These are phyloP conservation scores for Xenopus petersii DNA, from an alignment of 2,797 vertebrate genomes.

Conservation along the genomic window DNA sequence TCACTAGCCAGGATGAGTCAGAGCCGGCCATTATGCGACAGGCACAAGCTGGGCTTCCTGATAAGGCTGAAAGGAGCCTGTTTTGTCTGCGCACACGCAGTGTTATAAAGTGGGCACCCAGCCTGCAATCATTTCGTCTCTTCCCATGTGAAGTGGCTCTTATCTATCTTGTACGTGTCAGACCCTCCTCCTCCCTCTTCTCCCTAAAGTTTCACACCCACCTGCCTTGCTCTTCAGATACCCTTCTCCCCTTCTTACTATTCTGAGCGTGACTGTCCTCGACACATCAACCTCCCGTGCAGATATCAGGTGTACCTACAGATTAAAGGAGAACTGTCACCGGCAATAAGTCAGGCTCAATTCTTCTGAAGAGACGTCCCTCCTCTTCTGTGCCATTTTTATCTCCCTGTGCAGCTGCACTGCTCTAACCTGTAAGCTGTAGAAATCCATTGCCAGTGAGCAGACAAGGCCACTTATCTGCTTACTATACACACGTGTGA, in stretches of 20 bases:
- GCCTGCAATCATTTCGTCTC: slow-evolving; percentile 37
- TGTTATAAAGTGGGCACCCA: slow-evolving; percentile 29
- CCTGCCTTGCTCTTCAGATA: neutral
- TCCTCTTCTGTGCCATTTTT: too few relatives aligned
- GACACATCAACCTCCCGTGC: neutral
- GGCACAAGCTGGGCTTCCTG: neutral
- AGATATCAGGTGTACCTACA: neutral
- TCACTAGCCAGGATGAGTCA: slow-evolving; percentile 3
- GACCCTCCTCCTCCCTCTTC: neutral
- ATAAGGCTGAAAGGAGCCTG: neutral
- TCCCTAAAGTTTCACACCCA: neutral
- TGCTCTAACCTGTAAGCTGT: too few relatives aligned
- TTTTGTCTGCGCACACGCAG: neutral
- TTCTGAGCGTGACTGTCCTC: neutral
- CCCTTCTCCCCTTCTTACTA: neutral
- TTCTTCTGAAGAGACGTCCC: too few relatives aligned
- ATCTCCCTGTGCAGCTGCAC: too few relatives aligned
- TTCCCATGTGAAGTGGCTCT: slow-evolving; percentile 35
- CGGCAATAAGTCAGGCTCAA: too few relatives aligned
- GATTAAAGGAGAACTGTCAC: neutral
- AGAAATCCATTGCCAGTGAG: too few relatives aligned
- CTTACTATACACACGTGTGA: too few relatives aligned
- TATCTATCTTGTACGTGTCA: neutral
- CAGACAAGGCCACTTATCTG: too few relatives aligned
- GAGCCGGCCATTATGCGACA: slow-evolving; percentile 10